Percentiles rank a stretch among this genome's conserved stretches.
Conservation (phyloP, 2,888 invertebrate genomes). For the Cryptus armator region DNA sequence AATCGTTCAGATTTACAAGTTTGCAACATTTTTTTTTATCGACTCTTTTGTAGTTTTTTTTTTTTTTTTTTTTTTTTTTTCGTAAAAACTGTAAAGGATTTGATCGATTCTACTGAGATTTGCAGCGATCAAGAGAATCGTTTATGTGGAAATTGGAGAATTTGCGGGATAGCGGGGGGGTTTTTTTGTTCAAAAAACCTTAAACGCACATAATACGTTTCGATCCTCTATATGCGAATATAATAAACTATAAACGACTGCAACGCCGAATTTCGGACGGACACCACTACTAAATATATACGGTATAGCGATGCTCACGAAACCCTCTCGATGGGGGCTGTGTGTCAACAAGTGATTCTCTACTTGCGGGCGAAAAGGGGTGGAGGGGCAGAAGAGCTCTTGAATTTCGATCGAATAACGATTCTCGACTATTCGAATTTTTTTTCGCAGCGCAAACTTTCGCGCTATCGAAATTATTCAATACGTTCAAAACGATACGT, state of each 20-base stretch:
- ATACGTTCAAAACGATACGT: too few relatives aligned
- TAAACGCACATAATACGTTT: slow-evolving; percentile 38
- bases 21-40: neutral
- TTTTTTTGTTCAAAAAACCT: neutral
- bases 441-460: neutral
- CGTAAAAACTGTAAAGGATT: too few relatives aligned
- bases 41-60: neutral
- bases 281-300: slow-evolving; percentile 62
- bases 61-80: neutral
- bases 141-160: neutral
- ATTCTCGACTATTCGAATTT: slow-evolving; percentile 17
- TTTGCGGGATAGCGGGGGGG: slow-evolving; percentile 1
- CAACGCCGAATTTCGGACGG: slow-evolving; percentile 59
- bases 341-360: slow-evolving; percentile 45
- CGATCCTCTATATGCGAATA: slow-evolving; percentile 49
- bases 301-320: slow-evolving; percentile 64
- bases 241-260: slow-evolving; percentile 52
- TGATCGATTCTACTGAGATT: slow-evolving; percentile 3
- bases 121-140: too few relatives aligned
- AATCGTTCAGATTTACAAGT: neutral
- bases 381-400: slow-evolving; percentile 54
- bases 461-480: neutral
- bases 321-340: slow-evolving; percentile 48
- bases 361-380: slow-evolving; percentile 21
- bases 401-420: slow-evolving; percentile 28